These are phyloP conservation scores for Lithophane leautieri DNA, from an alignment of 2,888 invertebrate species.

Conservation along the genomic window DNA sequence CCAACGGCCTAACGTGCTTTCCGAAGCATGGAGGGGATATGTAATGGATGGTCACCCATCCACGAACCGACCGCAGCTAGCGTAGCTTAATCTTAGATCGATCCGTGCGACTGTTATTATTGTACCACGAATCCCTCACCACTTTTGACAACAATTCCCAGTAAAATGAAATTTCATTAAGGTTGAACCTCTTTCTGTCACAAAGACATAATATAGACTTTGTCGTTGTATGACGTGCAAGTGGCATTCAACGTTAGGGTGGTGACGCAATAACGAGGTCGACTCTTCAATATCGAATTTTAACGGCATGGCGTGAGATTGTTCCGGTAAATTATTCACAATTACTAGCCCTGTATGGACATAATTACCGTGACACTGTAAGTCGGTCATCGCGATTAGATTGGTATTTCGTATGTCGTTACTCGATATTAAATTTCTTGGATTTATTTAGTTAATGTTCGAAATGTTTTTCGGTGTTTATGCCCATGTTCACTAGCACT, in stretches of 20 bases:
- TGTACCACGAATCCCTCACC: background rate
- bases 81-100: background rate
- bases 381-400: slow-evolving; percentile 5
- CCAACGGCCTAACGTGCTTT: background rate
- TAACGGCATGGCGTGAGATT: slow-evolving; percentile 29
- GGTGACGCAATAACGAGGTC: background rate
- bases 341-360: background rate
- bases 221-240: background rate
- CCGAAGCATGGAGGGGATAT: background rate
- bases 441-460: background rate
- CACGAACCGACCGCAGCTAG: background rate
- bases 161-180: too few relatives aligned
- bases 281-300: slow-evolving; percentile 14
- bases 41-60: background rate
- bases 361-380: slow-evolving; percentile 22
- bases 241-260: background rate
- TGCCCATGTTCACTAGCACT: background rate
- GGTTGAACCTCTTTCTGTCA: background rate
- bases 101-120: background rate
- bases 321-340: slow-evolving; percentile 37
- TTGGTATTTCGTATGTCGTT: background rate
- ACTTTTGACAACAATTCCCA: too few relatives aligned
- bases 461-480: background rate
- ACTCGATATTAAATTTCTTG: background rate
- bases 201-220: background rate